These are phyloP conservation scores for Aeoliscus strigatus DNA, from an alignment of 2,797 vertebrate genomes.

Conservation along the genomic window DNA sequence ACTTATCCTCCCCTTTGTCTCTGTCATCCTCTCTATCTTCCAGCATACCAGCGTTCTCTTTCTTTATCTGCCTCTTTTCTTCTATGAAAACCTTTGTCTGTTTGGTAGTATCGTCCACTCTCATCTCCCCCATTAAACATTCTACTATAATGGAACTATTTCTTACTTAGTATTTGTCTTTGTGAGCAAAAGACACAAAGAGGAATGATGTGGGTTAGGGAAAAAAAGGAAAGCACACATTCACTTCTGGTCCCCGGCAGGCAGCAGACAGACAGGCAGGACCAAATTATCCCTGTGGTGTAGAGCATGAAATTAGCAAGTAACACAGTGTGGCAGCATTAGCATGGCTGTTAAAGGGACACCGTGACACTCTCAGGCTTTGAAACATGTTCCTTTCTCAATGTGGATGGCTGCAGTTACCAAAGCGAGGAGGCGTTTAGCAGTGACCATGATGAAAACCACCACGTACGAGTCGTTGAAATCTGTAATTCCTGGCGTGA, in stretches of 20 bases:
- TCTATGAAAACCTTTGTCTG: not conserved
- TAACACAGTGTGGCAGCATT: slow-evolving; percentile 70
- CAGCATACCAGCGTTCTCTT: not conserved
- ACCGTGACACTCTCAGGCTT: slow-evolving; percentile 53
- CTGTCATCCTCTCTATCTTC: slow-evolving; percentile 18
- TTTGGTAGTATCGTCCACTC: not conserved
- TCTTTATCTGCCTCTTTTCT: not conserved
- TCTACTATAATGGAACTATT: not conserved
- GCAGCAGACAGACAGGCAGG: slow-evolving; percentile 48
- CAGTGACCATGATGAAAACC: slow-evolving; percentile 19
- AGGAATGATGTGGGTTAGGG: slow-evolving; percentile 25
- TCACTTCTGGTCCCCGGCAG: slow-evolving; percentile 20
- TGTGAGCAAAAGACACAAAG: not conserved
- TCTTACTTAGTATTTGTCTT: slow-evolving; percentile 8
- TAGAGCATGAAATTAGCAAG: slow-evolving; percentile 73
- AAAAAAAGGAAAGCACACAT: slow-evolving; percentile 6
- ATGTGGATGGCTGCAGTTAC: slow-evolving; percentile 16
- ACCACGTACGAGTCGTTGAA: slow-evolving; percentile 13
- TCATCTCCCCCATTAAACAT: no score
- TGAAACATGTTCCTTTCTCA: slow-evolving; percentile 42
- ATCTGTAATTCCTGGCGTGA: slow-evolving; percentile 9
- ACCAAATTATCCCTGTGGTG: slow-evolving; percentile 67
- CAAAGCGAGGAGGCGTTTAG: slow-evolving; percentile 31
- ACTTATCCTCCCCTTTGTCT: slow-evolving; percentile 12
- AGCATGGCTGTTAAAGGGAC: slow-evolving; percentile 63